A percentile compares a stretch with the other conserved stretches of the same genome.
These are phyloP conservation scores for Diachrysia chrysitis DNA, from an alignment of 2,888 invertebrate species.

Conservation along the genomic window DNA sequence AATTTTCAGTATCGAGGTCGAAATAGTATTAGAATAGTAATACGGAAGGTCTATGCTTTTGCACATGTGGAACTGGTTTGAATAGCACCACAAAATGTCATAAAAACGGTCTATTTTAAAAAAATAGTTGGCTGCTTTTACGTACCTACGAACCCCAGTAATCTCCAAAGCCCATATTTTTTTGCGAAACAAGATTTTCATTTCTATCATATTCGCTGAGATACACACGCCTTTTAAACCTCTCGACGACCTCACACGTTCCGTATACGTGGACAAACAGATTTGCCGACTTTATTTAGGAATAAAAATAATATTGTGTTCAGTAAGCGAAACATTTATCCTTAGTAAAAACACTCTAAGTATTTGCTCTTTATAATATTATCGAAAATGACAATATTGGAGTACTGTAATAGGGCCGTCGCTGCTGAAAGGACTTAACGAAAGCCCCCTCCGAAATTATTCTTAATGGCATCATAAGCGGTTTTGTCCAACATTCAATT, in stretches of 20 bases:
- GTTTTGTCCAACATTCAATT: slow-evolving; percentile 74
- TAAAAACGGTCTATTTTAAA: no score
- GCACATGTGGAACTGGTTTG: no score
- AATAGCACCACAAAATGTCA: no score
- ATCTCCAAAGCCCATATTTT: slow-evolving; percentile 2
- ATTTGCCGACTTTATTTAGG: slow-evolving; percentile 6
- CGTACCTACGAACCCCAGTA: background rate
- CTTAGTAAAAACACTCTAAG: slow-evolving; percentile 24
- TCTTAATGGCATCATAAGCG: slow-evolving; percentile 74
- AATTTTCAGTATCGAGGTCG: background rate
- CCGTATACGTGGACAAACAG: slow-evolving; percentile 9
- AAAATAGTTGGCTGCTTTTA: background rate
- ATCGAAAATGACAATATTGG: slow-evolving; percentile 67
- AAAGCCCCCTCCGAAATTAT: slow-evolving; percentile 64
- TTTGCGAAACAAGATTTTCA: slow-evolving; percentile 9
- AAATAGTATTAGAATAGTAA: no score
- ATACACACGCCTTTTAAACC: slow-evolving; percentile 12
- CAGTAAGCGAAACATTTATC: slow-evolving; percentile 6
- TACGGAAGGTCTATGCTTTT: no score
- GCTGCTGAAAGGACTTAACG: slow-evolving; percentile 64
- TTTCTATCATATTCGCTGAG: slow-evolving; percentile 7
- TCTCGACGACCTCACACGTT: background rate
- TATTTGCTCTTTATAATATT: slow-evolving; percentile 53
- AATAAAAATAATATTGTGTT: slow-evolving; percentile 1
- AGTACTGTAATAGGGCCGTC: slow-evolving; percentile 64